These are phyloP conservation scores for Menura novaehollandiae DNA, from an alignment of 2,113 vertebrate genomes.

Conservation along the genomic window DNA sequence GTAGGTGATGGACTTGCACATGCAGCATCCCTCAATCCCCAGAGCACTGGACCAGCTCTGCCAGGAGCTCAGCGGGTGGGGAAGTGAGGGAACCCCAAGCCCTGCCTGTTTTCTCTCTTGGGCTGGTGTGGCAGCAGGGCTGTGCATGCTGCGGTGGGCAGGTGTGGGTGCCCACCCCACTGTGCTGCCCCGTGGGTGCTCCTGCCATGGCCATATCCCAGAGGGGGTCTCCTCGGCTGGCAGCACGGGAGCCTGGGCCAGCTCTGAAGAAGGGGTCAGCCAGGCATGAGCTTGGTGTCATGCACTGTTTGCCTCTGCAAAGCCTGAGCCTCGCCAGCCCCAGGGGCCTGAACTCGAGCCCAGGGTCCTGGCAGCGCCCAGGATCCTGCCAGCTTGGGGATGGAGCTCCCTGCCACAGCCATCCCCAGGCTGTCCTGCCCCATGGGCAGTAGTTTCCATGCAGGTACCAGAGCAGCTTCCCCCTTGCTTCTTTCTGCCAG, in stretches of 20 bases:
- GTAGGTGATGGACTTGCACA: background rate
- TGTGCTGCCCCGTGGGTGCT: fast-evolving
- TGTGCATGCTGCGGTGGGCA: background rate
- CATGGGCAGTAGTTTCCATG: background rate
- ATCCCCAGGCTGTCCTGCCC: background rate
- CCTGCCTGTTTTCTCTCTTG: background rate
- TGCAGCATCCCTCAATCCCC: background rate
- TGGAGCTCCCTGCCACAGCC: fast-evolving
- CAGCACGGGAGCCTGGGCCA: background rate
- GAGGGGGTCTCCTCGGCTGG: background rate
- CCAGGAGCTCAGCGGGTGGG: fast-evolving
- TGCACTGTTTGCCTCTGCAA: background rate
- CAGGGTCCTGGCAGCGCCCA: background rate
- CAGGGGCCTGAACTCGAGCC: fast-evolving
- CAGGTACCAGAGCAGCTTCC: background rate
- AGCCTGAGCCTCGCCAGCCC: background rate
- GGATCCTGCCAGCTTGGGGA: background rate
- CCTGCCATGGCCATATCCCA: background rate
- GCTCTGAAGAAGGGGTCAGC: background rate
- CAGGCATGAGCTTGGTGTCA: background rate
- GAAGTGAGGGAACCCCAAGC: background rate
- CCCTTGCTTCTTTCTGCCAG: background rate
- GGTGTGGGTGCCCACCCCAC: fast-evolving
- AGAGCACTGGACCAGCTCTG: fast-evolving
- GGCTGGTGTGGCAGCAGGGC: background rate